Percentiles rank a stretch among this genome's conserved stretches.
phyloP scores from a whole-genome alignment of 2,888 invertebrate species.

The Dicyrtoma fusca region DNA sequence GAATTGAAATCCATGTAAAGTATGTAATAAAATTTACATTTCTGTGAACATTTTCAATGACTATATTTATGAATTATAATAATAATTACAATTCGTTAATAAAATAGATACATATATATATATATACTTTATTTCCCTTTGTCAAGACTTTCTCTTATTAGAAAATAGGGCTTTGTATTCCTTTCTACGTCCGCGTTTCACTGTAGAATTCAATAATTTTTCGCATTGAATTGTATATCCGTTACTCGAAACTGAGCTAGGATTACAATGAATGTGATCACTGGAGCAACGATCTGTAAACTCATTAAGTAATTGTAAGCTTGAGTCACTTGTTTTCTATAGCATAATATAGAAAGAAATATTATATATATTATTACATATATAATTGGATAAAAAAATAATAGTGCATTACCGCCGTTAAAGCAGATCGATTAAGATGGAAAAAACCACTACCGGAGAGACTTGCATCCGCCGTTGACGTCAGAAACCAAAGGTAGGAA shows the following conservation, averaged over 20 bases:
- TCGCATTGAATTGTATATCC: background rate
- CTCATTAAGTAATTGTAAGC: too few relatives aligned
- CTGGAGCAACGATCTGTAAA: conserved; percentile 11
- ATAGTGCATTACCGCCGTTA: conserved; percentile 14
- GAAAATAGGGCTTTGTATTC: too few relatives aligned
- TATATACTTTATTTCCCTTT: too few relatives aligned
- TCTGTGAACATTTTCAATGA: conserved; percentile 17
- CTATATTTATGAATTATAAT: background rate
- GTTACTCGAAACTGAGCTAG: conserved; percentile 25
- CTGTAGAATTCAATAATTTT: too few relatives aligned
- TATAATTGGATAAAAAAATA: too few relatives aligned
- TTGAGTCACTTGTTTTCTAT: background rate
- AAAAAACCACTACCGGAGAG: conserved; percentile 24
- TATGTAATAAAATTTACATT: conserved; percentile 3
- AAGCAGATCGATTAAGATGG: conserved; percentile 13
- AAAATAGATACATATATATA: too few relatives aligned
- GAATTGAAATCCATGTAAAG: background rate
- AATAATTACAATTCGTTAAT: too few relatives aligned
- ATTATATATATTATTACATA: too few relatives aligned
- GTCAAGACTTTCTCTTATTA: too few relatives aligned
- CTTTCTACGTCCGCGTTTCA: too few relatives aligned
- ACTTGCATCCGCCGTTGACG: background rate
- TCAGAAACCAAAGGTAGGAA: conserved; percentile 18
- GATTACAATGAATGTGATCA: conserved; percentile 28
- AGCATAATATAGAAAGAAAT: too few relatives aligned